phyloP scores from a whole-genome alignment of 2,113 vertebrate genomes.

The Narcine bancroftii region DNA sequence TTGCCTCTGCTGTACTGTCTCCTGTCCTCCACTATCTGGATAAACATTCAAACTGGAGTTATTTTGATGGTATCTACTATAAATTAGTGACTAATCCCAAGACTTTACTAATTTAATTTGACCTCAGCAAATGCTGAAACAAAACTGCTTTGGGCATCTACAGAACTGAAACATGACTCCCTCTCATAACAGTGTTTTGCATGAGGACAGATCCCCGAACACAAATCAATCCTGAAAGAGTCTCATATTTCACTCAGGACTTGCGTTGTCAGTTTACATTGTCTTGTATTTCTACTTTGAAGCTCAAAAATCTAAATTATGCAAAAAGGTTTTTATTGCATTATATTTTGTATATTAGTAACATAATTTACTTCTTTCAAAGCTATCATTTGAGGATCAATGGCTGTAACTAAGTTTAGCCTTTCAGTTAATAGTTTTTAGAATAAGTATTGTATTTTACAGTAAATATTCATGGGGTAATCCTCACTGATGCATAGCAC shows the following conservation, averaged over 20 bases:
- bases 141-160: background rate
- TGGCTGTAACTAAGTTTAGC: background rate
- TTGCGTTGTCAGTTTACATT: background rate
- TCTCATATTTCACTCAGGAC: background rate
- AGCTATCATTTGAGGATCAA: background rate
- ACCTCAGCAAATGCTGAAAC: background rate
- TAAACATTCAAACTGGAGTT: background rate
- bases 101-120: slow-evolving; percentile 10
- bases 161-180: background rate
- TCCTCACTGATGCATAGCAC: background rate
- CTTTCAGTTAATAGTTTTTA: background rate
- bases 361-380: background rate
- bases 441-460: background rate
- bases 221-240: background rate
- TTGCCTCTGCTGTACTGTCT: background rate
- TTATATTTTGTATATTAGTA: background rate
- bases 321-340: background rate
- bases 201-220: background rate
- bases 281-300: slow-evolving; percentile 2
- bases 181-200: slow-evolving; percentile 10
- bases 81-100: slow-evolving; percentile 11
- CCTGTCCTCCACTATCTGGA: background rate
- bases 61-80: background rate
- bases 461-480: background rate
- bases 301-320: slow-evolving; percentile 8